Conservation (phyloP, 2,113 vertebrate genomes). For the Vimba vimba region DNA sequence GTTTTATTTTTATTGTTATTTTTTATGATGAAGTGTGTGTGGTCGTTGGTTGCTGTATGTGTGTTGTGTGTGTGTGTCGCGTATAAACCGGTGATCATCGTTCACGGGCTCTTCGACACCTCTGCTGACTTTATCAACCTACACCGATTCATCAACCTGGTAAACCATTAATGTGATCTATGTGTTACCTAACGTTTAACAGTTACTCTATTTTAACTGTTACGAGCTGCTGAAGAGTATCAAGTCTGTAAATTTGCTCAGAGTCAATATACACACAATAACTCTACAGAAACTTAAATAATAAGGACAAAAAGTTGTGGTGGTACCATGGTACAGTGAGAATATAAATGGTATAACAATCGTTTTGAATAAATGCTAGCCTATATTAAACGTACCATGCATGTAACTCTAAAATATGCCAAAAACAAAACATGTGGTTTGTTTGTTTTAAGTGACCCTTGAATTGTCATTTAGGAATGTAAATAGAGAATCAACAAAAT, state of each 20-base stretch:
- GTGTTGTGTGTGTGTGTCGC: conserved; percentile 70
- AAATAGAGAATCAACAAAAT: too few species aligned
- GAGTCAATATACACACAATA: conserved; percentile 16
- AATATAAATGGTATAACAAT: not conserved
- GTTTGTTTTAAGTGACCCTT: too few species aligned
- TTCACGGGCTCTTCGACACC: conserved; percentile 91
- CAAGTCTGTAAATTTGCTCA: not conserved
- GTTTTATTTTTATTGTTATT: not conserved
- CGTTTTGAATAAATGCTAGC: not conserved
- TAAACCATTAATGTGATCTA: conserved; percentile 48
- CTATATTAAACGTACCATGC: not conserved
- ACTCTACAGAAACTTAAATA: not conserved
- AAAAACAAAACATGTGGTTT: too few species aligned
- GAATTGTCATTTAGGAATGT: too few species aligned
- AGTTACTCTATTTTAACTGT: not conserved
- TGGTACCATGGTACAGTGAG: not conserved
- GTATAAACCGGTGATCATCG: conserved; percentile 86
- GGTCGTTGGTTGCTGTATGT: conserved; percentile 41
- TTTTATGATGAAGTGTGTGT: not conserved
- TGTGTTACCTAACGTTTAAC: not conserved
- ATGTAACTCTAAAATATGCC: not conserved
- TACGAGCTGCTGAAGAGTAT: not conserved
- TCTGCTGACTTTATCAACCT: conserved; percentile 81
- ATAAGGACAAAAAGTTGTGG: not conserved
- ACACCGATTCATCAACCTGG: conserved; percentile 81